Conservation (phyloP, 2,113 vertebrate genomes). For the Corythaixoides concolor region DNA sequence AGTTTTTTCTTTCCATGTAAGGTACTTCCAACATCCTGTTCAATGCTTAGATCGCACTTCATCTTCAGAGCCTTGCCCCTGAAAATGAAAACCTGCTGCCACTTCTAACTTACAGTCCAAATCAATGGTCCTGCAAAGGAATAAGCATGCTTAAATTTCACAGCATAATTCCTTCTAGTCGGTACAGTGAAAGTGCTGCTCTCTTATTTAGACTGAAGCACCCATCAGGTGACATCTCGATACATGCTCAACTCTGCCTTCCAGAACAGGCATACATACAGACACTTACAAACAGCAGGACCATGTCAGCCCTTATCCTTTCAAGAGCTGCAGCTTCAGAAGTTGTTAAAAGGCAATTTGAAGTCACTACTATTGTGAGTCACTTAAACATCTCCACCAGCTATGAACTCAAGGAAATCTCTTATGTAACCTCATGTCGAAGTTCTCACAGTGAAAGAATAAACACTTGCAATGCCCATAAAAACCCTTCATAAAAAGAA, state of each 20-base stretch:
- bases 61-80: background rate
- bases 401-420: background rate
- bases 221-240: background rate
- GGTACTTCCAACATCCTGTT: background rate
- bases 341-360: background rate
- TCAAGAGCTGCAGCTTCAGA: background rate
- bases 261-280: background rate
- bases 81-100: background rate
- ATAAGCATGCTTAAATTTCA: background rate
- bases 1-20: background rate
- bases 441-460: background rate
- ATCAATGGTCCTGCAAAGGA: background rate
- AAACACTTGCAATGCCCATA: background rate
- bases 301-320: background rate
- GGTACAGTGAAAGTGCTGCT: background rate
- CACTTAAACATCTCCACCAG: background rate
- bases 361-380: background rate
- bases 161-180: background rate
- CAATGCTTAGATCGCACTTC: background rate
- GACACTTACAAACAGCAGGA: background rate
- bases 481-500: background rate
- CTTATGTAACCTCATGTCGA: background rate
- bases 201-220: background rate
- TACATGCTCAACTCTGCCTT: background rate
- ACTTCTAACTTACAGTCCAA: background rate